phyloP scores from a whole-genome alignment of 2,888 invertebrate species.

The Danaus chrysippus region DNA sequence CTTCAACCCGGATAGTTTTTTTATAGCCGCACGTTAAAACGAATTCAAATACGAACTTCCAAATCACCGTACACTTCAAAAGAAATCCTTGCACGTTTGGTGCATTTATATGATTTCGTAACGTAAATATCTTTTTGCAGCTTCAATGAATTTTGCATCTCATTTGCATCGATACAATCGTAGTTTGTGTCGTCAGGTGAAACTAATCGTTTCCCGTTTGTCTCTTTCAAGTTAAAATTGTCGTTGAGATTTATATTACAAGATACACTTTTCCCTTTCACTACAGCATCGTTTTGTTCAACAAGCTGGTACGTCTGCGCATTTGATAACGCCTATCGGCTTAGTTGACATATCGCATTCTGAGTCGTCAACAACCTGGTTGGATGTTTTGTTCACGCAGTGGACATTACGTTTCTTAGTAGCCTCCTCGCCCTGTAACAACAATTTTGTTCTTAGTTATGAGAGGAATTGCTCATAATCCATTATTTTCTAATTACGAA shows the following conservation, averaged over 20 bases:
- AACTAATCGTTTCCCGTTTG: not conserved
- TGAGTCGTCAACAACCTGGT: slow-evolving; percentile 84
- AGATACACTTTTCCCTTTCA: not conserved
- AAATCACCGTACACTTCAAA: too few species aligned
- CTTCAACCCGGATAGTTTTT: not conserved
- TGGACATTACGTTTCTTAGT: slow-evolving; percentile 83
- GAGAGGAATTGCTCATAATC: too few species aligned
- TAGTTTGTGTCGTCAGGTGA: not conserved
- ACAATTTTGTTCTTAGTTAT: not conserved
- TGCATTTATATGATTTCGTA: too few species aligned
- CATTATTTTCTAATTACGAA: too few species aligned
- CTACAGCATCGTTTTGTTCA: slow-evolving; percentile 32
- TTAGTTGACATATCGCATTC: slow-evolving; percentile 83
- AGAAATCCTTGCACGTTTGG: too few species aligned
- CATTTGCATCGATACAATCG: slow-evolving; percentile 1
- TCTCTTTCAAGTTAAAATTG: not conserved
- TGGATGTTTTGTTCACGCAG: slow-evolving; percentile 87
- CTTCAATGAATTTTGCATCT: not conserved
- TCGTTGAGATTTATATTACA: not conserved
- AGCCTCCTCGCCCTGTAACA: slow-evolving; percentile 72
- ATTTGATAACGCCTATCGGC: slow-evolving; percentile 84
- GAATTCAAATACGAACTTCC: too few species aligned
- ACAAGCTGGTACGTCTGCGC: slow-evolving; percentile 75
- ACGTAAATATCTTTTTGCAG: too few species aligned
- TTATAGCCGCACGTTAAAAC: not conserved